These are phyloP conservation scores for Cydia pomonella DNA, from an alignment of 1,140 invertebrate species.

Conservation along the genomic window DNA sequence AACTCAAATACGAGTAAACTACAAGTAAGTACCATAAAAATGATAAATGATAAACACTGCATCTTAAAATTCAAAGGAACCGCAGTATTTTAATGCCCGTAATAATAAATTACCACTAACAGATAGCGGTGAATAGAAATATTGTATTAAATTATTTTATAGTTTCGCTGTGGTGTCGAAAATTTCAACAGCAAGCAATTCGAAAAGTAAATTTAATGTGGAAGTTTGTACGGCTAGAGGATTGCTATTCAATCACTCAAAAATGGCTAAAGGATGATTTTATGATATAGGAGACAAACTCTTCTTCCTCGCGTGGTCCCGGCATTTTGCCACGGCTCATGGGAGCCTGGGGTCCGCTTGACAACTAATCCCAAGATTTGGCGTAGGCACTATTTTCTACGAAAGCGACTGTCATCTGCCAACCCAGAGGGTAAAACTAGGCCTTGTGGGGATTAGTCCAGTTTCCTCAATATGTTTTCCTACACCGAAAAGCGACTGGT, in stretches of 20 bases:
- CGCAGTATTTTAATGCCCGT: conserved; percentile 12
- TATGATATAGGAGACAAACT: too few relatives aligned
- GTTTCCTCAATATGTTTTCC: too few relatives aligned
- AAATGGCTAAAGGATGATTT: neutral
- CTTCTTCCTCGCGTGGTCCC: too few relatives aligned
- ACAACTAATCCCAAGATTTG: too few relatives aligned
- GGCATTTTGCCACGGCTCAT: too few relatives aligned
- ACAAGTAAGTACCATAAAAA: neutral
- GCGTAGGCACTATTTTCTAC: too few relatives aligned
- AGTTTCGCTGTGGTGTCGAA: neutral
- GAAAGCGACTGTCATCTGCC: too few relatives aligned
- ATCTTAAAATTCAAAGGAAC: neutral
- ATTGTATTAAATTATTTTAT: conserved; percentile 11
- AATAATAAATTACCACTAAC: neutral
- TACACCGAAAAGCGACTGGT: too few relatives aligned
- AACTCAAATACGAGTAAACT: neutral
- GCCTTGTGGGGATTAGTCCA: too few relatives aligned
- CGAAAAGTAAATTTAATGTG: neutral
- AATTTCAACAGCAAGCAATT: neutral
- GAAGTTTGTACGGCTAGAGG: neutral
- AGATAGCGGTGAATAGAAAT: conserved; percentile 21
- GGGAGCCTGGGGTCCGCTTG: too few relatives aligned
- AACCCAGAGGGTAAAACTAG: too few relatives aligned
- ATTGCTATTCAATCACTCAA: neutral
- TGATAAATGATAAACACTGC: neutral